Conservation (phyloP, 2,888 invertebrate genomes). For the Drosophila antonietae region DNA sequence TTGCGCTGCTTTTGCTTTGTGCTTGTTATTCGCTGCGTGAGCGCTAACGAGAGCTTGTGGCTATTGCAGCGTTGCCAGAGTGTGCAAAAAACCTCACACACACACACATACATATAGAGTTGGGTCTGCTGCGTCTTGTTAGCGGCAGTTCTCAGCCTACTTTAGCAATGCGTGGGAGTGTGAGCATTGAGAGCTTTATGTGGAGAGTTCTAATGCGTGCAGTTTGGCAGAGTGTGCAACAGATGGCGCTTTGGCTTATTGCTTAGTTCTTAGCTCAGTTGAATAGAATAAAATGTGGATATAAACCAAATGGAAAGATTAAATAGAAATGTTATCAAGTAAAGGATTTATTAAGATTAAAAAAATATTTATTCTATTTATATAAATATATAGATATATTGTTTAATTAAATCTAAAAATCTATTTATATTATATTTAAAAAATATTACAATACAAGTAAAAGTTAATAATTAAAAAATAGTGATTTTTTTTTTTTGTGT, state of each 20-base stretch:
- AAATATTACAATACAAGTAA: too few relatives aligned
- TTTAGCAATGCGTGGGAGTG: constrained; percentile 14
- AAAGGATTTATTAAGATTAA: too few relatives aligned
- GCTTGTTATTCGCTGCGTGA: constrained; percentile 63
- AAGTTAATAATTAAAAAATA: too few relatives aligned
- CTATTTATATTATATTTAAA: too few relatives aligned
- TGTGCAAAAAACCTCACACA: constrained; percentile 1
- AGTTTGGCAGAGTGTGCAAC: constrained; percentile 31
- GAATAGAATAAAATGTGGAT: too few relatives aligned
- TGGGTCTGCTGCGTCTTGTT: constrained; percentile 3
- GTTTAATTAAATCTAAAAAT: too few relatives aligned
- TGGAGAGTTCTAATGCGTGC: constrained; percentile 50
- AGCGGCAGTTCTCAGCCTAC: not conserved
- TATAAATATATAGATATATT: too few relatives aligned
- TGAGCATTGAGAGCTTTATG: constrained; percentile 47
- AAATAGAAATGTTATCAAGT: too few relatives aligned
- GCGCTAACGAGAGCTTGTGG: constrained; percentile 10
- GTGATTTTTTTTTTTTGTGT: too few relatives aligned
- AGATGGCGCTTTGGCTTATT: constrained; percentile 58
- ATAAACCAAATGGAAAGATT: too few relatives aligned
- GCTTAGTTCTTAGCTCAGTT: not conserved
- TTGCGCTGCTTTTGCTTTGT: constrained; percentile 60
- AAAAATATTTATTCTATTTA: too few relatives aligned
- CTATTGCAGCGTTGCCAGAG: constrained; percentile 52
- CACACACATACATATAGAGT: not conserved